Base-by-base conservation (phyloP, 2,113 vertebrate species). In the Bufo bufo region DNA sequence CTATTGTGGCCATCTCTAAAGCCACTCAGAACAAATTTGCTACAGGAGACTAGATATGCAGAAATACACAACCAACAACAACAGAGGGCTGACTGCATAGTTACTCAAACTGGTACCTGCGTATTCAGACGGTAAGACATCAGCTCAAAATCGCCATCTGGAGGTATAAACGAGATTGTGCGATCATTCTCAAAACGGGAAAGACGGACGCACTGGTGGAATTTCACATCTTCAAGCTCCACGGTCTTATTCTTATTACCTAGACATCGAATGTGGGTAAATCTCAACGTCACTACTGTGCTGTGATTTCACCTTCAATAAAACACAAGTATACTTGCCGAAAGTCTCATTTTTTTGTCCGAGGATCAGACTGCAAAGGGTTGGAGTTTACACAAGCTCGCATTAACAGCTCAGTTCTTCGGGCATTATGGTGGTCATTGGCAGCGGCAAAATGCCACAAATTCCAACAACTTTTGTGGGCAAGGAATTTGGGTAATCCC, bases 81-180 rank as follows among this genome's bases (percentile, higher is more conserved):
- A 1, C 71, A 74, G 1, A 47, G 5, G 10, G 8, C 2, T 14
- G 4, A 12, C 47, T 4, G 43, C 8, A 23, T 43, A 47, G 43
- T 23, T 58, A 33, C n/a, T 58, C 16, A 61, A 33, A 61, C 3
- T 10, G 19, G 14, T 65, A 97, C 97, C 83, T 97, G 97, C 0
- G 97, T 98, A 91, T 96, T 96, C 89, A 99, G 97, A 82, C 97
- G 96, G 88, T 98, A 99, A 80, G 97, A 97, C 97, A 99, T 99
- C 85, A 99, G 95, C 86, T 99, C 97, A 0, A 98, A 99, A 90
- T 98, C 97, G 0, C 97, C 97, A 0, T 98, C 97, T 0, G 97
- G 97, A 0, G 97, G 97, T 89, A 98, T 96, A 93, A 99, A 99
- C 86, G 97, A 97, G 92, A 98, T 98, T 54, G 97, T 99, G 9